Evolutionary conservation across 2,113 vertebrate species (phyloP), one percentile per base, ranked within the genome.

Genomic region (Erinaceus europaeus): DNA sequence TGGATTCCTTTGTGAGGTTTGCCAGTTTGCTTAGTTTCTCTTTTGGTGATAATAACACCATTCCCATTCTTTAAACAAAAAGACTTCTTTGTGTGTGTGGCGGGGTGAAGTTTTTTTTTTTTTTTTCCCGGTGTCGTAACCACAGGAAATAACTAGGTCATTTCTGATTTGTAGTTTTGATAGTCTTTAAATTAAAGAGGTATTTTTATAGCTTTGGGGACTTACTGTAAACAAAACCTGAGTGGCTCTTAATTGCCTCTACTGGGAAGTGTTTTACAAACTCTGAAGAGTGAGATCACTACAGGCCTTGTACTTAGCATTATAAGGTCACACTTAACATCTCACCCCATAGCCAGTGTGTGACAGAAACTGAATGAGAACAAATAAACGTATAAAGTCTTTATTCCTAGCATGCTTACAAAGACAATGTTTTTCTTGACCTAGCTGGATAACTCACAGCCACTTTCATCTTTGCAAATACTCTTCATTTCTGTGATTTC

Each of bases 61-160:
- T 64, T 87, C 57, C 38, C 73, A 53, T 77, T 73, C 44, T 69
- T n/a, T n/a, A n/a, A n/a, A n/a, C n/a, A n/a, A n/a, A n/a, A n/a
- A n/a, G n/a, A n/a, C n/a, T n/a, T n/a, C n/a, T n/a, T n/a, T n/a
- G n/a, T n/a, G n/a, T n/a, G n/a, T n/a, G n/a, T n/a, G n/a, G n/a
- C n/a, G n/a, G n/a, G n/a, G n/a, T n/a, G n/a, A n/a, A n/a, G n/a
- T 83, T 36, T 76, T 89, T 59, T 61, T 65, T 86, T 79, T 53
- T 11, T 57, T 65, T 78, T 91, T 77, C 7, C 84, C 46, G 82
- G 44, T 75, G n/a, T 86, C 18, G 53, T 52, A 42, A n/a, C 59
- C 82, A 36, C 21, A 52, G 65, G 88, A 91, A 93, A 88, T 82
- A 83, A 91, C 79, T 48, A 40, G 36, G 32, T 71, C 71, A 81